A percentile compares a stretch with the other conserved stretches of the same genome.
phyloP scores from a whole-genome alignment of 2,113 vertebrate genomes.

The Scomber colias region DNA sequence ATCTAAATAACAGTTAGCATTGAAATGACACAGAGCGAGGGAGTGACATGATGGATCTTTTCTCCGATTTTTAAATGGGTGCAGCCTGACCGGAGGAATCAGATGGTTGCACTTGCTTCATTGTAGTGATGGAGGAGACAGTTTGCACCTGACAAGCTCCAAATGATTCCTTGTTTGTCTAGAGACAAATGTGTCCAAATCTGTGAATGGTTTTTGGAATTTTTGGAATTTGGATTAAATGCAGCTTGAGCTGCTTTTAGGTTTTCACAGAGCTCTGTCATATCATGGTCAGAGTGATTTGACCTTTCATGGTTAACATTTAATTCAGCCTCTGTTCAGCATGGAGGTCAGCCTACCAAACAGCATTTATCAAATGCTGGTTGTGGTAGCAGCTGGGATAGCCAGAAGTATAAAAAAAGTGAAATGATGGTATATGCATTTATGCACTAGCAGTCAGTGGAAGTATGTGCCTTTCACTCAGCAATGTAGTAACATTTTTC shows the following conservation, averaged over 20 bases:
- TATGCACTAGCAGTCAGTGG: background rate
- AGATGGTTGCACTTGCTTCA: background rate
- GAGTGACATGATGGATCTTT: conserved; percentile 39
- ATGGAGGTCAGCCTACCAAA: background rate
- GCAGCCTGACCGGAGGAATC: conserved; percentile 18
- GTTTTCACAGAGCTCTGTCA: conserved; percentile 14
- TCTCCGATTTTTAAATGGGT: conserved; percentile 40
- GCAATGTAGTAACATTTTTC: conserved; percentile 20
- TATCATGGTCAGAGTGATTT: background rate
- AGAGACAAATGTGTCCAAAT: background rate
- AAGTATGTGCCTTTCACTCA: conserved; percentile 10
- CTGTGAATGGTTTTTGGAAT: background rate
- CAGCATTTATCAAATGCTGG: background rate
- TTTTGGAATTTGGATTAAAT: conserved; percentile 1
- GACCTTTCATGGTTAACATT: background rate
- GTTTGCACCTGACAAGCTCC: conserved; percentile 6
- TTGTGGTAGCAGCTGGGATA: background rate
- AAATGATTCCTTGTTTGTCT: conserved; percentile 11
- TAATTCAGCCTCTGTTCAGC: background rate
- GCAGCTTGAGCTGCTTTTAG: background rate
- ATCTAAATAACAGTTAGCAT: conserved; percentile 69
- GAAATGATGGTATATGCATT: background rate
- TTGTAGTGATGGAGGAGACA: conserved; percentile 24
- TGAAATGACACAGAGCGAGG: conserved; percentile 56
- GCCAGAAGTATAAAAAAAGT: background rate